These are phyloP conservation scores for Zalophus californianus DNA, from an alignment of 2,797 vertebrate genomes.

Conservation along the genomic window DNA sequence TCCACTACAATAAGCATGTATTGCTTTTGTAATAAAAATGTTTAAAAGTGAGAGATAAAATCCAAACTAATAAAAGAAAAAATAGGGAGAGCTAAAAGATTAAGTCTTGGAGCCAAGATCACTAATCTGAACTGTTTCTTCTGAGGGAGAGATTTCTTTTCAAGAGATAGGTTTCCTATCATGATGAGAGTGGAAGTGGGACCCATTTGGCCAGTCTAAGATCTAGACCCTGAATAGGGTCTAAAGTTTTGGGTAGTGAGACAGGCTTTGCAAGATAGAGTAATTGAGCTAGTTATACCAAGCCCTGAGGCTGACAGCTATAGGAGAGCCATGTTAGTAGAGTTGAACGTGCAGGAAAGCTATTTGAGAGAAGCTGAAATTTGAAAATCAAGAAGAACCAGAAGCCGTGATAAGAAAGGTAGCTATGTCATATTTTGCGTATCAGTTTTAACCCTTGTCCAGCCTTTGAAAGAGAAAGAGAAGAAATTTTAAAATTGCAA, in stretches of 20 bases:
- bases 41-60: constrained; percentile 30
- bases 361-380: neutral
- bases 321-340: neutral
- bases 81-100: neutral
- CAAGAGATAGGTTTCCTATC: neutral
- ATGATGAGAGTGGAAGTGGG: neutral
- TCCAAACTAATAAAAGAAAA: neutral
- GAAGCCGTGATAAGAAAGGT: neutral
- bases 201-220: neutral
- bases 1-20: neutral
- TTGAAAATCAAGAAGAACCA: neutral
- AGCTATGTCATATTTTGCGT: neutral
- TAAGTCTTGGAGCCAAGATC: neutral
- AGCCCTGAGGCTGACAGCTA: neutral
- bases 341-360: neutral
- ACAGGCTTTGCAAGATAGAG: neutral
- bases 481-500: neutral
- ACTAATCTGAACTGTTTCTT: neutral
- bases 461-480: neutral
- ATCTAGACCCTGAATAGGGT: neutral
- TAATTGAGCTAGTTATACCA: neutral
- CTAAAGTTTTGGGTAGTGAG: neutral
- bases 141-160: neutral
- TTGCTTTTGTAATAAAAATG: neutral
- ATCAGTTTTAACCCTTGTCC: neutral